A percentile compares a stretch with the other conserved stretches of the same genome.
phyloP scores from a whole-genome alignment of 30 jellyfish, hydroid and myxozoan species.

The Chrysaora quinquecirrha region DNA sequence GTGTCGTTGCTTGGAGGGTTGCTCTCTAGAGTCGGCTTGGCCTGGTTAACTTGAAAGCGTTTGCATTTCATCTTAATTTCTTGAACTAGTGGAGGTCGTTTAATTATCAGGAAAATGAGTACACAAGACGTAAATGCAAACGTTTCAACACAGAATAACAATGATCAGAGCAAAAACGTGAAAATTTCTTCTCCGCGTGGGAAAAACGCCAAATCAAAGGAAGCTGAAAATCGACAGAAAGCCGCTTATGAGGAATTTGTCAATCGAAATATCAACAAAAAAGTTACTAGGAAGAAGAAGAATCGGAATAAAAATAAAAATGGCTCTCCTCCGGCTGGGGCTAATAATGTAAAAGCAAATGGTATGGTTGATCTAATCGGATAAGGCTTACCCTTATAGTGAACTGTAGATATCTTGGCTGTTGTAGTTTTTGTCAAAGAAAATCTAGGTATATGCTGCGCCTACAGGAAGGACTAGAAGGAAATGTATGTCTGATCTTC shows the following conservation, averaged over 20 bases:
- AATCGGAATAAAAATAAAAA: conserved; percentile 35
- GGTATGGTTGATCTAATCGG: neutral
- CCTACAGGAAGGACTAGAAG: too few species aligned
- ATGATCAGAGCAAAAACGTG: neutral
- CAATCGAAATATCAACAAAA: conserved; percentile 30
- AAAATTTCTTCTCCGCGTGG: neutral
- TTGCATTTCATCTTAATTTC: too few species aligned
- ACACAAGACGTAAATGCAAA: conserved; percentile 58
- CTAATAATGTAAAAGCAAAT: neutral
- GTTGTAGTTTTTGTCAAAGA: too few species aligned
- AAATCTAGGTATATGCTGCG: too few species aligned
- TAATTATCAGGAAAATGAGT: conserved; percentile 31
- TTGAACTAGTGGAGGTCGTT: too few species aligned
- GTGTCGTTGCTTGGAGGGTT: too few species aligned
- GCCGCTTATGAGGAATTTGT: conserved; percentile 42
- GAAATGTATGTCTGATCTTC: too few species aligned
- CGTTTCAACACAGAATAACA: conserved; percentile 4
- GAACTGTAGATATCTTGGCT: too few species aligned
- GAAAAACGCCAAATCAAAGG: neutral
- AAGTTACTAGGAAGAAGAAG: conserved; percentile 43
- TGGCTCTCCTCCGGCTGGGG: neutral
- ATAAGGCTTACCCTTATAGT: too few species aligned
- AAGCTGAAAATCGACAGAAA: conserved; percentile 6
- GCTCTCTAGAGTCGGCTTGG: too few species aligned
- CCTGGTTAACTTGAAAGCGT: too few species aligned